Conservation (phyloP, 2,888 invertebrate genomes). For the Lampropteryx suffumata region DNA sequence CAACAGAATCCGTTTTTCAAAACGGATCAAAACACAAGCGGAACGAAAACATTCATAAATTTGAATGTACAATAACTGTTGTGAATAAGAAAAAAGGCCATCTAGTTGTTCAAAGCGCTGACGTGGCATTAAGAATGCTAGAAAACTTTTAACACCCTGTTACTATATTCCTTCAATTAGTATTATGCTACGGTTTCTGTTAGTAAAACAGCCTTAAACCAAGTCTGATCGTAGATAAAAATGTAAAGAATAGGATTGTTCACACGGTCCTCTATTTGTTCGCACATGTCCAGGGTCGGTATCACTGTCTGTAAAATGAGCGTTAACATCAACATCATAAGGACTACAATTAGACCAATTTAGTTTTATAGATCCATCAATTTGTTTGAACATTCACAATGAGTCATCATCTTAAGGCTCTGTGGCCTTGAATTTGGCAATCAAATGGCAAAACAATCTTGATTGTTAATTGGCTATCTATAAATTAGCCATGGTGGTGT, state of each 20-base stretch:
- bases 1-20: too few relatives aligned
- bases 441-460: too few relatives aligned
- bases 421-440: constrained; percentile 30
- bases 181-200: constrained; percentile 1
- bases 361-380: constrained; percentile 19
- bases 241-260: constrained; percentile 15
- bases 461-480: constrained; percentile 5
- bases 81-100: too few relatives aligned
- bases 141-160: too few relatives aligned
- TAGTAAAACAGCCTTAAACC: constrained; percentile 7
- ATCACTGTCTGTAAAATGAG: constrained; percentile 20
- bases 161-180: not conserved
- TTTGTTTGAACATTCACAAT: constrained; percentile 37
- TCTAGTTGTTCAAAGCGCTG: too few relatives aligned
- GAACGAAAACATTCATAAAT: too few relatives aligned
- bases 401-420: constrained; percentile 22
- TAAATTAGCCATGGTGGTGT: not conserved
- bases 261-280: constrained; percentile 43
- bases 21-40: too few relatives aligned
- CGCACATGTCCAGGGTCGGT: constrained; percentile 46
- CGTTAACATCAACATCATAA: constrained; percentile 36
- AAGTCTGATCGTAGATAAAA: constrained; percentile 15
- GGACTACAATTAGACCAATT: constrained; percentile 33
- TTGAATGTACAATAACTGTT: too few relatives aligned
- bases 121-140: too few relatives aligned